These are phyloP conservation scores for Megaustenia siamemsis DNA, from an alignment of 2,888 invertebrate genomes.

Conservation along the genomic window DNA sequence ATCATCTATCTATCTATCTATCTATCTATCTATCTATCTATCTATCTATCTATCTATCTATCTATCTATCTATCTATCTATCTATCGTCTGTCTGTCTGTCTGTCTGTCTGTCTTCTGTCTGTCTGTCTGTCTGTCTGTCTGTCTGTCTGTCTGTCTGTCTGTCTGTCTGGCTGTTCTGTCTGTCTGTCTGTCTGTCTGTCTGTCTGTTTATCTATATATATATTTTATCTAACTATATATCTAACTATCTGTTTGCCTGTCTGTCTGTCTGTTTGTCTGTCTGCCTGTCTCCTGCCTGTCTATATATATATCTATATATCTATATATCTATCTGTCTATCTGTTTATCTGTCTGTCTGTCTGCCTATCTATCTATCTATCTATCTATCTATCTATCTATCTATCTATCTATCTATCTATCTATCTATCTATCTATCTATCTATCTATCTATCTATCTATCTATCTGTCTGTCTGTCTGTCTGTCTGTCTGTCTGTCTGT, in stretches of 20 bases:
- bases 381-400: constrained; percentile 12
- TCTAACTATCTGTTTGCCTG: not conserved
- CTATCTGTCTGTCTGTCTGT: constrained; percentile 24
- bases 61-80: constrained; percentile 1
- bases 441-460: not conserved
- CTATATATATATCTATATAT: not conserved
- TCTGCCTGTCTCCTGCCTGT: not conserved
- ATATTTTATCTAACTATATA: not conserved
- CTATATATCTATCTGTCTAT: not conserved
- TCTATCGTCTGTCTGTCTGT: not conserved
- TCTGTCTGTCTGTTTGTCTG: not conserved
- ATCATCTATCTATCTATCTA: not conserved
- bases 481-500: constrained; percentile 24
- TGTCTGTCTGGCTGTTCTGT: not conserved
- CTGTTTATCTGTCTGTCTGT: not conserved
- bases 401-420: too few species aligned
- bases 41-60: constrained; percentile 1
- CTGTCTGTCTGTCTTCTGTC: not conserved
- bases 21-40: constrained; percentile 1
- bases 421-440: not conserved
- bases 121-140: not conserved
- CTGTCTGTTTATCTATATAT: not conserved
- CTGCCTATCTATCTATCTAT: not conserved
- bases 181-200: not conserved
- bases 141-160: not conserved